A percentile compares a stretch with the other conserved stretches of the same genome.
phyloP scores from a whole-genome alignment of 2,888 invertebrate species.

The Auanema freiburgensis region DNA sequence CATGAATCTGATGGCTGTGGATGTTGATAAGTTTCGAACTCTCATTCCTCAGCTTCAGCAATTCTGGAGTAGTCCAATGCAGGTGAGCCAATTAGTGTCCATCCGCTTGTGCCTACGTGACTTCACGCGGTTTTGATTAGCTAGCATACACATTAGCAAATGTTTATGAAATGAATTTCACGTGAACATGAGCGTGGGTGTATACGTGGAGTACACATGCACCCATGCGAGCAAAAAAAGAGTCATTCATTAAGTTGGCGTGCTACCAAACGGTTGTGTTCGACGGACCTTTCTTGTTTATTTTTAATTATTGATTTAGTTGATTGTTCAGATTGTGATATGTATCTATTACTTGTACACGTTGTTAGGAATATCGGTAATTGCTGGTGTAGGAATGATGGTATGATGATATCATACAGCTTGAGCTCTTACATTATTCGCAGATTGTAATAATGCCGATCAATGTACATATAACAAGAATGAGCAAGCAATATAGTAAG shows the following conservation, averaged over 20 bases:
- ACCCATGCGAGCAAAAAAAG: no score
- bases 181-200: no score
- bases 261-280: no score
- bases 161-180: no score
- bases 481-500: conserved; percentile 67
- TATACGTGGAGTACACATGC: no score
- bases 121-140: no score
- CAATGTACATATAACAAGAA: conserved; percentile 55
- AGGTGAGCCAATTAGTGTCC: conserved; percentile 22
- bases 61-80: conserved; percentile 62
- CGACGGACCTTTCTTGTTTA: no score
- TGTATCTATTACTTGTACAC: conserved; percentile 66
- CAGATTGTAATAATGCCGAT: conserved; percentile 69
- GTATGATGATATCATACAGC: conserved; percentile 51
- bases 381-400: conserved; percentile 90
- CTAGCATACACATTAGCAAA: not conserved
- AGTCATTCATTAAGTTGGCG: no score
- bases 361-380: conserved; percentile 76
- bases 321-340: conserved; percentile 51
- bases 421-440: not conserved
- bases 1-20: conserved; percentile 70
- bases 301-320: no score
- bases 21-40: conserved; percentile 67
- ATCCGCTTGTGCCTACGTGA: not conserved
- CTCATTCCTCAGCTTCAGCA: conserved; percentile 63